Conservation (phyloP, 1,140 invertebrate genomes). For the Coenobita brevimanus region DNA sequence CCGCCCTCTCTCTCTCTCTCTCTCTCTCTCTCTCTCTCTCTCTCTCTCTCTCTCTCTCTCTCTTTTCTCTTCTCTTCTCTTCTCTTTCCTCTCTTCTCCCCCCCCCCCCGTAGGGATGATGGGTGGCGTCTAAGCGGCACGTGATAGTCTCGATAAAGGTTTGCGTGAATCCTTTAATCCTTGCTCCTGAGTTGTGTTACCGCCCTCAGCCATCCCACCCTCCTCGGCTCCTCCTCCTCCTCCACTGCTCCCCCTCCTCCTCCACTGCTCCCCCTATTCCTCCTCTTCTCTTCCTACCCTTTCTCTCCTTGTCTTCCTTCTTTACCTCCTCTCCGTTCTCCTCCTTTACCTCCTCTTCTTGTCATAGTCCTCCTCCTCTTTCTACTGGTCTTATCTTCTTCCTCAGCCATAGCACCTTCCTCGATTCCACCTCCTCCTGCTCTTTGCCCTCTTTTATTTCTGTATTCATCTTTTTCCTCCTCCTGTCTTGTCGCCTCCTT, state of each 20-base stretch:
- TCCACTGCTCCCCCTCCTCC: neutral
- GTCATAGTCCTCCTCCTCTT: neutral
- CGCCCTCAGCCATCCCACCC: neutral
- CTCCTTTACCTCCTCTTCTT: neutral
- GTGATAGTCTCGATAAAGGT: slow-evolving; percentile 50
- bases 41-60: too few relatives aligned
- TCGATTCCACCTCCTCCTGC: neutral
- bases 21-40: too few relatives aligned
- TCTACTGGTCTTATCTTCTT: too few relatives aligned
- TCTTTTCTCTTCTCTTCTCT: too few relatives aligned
- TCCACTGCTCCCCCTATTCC: too few relatives aligned
- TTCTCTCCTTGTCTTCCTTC: neutral
- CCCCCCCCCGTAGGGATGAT: neutral
- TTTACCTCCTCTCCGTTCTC: neutral
- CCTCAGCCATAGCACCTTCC: neutral
- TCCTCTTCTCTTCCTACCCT: too few relatives aligned
- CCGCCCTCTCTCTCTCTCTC: too few relatives aligned
- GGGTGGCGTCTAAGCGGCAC: slow-evolving; percentile 31
- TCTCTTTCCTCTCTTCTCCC: too few relatives aligned
- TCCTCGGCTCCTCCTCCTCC: neutral
- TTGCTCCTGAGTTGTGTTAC: slow-evolving; percentile 26
- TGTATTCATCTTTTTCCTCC: too few relatives aligned
- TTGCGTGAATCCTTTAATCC: slow-evolving; percentile 44
- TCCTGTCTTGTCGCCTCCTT: too few relatives aligned
- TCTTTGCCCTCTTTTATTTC: neutral